These are phyloP conservation scores for Drosophila neocordata DNA, from an alignment of 1,140 invertebrate genomes.

Conservation along the genomic window DNA sequence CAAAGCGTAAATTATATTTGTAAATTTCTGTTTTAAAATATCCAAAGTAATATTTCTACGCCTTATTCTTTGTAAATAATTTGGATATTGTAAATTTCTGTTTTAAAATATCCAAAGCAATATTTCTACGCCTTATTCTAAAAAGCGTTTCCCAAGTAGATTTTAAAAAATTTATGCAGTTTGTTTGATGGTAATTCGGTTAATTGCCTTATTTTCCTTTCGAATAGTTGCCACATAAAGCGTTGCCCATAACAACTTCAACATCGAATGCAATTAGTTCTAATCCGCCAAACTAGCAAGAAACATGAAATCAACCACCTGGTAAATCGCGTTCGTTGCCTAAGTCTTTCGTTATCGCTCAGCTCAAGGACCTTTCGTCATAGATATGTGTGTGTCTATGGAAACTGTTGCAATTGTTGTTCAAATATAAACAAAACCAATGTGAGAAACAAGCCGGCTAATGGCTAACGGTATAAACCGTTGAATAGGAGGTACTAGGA, in stretches of 20 bases:
- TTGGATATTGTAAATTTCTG: too few species aligned
- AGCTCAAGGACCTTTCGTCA: conserved; percentile 54
- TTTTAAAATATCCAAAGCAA: neutral
- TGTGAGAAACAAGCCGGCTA: conserved; percentile 45
- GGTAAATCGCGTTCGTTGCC: conserved; percentile 62
- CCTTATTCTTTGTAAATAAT: too few species aligned
- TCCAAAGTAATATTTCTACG: too few species aligned
- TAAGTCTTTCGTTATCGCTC: conserved; percentile 66
- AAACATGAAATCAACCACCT: conserved; percentile 29
- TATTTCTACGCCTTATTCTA: neutral
- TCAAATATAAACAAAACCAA: conserved; percentile 73
- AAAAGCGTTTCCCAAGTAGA: neutral
- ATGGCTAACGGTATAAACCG: conserved; percentile 41
- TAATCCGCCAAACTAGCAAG: conserved; percentile 19
- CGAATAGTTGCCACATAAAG: neutral
- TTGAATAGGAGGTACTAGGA: conserved; percentile 38
- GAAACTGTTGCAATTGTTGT: conserved; percentile 78
- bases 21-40: too few species aligned
- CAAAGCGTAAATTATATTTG: too few species aligned
- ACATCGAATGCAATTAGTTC: conserved; percentile 44
- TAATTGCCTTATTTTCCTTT: neutral
- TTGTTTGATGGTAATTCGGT: neutral
- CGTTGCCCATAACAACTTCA: conserved; percentile 20
- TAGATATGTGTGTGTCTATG: conserved; percentile 56
- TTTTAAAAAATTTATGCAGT: neutral